phyloP scores from a whole-genome alignment of 2,888 invertebrate genomes.

The Tridacna gigas region DNA sequence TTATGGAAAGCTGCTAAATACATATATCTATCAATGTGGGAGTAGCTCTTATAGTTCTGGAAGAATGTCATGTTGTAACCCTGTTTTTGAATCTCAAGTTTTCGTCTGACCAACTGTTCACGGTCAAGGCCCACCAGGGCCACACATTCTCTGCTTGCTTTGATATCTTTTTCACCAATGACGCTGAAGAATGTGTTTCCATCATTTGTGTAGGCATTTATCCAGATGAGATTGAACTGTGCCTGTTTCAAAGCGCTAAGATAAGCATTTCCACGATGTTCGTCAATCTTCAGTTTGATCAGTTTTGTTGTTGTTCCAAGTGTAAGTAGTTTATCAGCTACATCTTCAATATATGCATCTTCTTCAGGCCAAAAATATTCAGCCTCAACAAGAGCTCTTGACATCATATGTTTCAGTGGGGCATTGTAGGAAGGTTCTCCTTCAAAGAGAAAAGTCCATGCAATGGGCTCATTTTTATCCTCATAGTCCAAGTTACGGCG shows the following conservation, averaged over 20 bases:
- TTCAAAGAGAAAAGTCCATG: slow-evolving; percentile 75
- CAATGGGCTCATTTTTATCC: slow-evolving; percentile 53
- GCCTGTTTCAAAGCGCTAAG: slow-evolving; percentile 73
- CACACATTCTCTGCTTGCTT: slow-evolving; percentile 66
- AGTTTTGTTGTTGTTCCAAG: slow-evolving; percentile 62
- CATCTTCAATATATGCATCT: slow-evolving; percentile 71
- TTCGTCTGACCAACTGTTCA: slow-evolving; percentile 68
- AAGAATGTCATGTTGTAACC: slow-evolving; percentile 79
- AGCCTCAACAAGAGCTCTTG: slow-evolving; percentile 67
- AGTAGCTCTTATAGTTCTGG: slow-evolving; percentile 78
- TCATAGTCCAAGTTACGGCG: slow-evolving; percentile 39
- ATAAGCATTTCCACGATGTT: slow-evolving; percentile 79
- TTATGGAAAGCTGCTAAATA: slow-evolving; percentile 78
- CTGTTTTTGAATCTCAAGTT: slow-evolving; percentile 69
- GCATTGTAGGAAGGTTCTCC: slow-evolving; percentile 65
- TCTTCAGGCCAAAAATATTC: slow-evolving; percentile 64
- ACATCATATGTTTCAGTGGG: slow-evolving; percentile 71
- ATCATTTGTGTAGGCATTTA: slow-evolving; percentile 74
- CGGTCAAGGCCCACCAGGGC: slow-evolving; percentile 74
- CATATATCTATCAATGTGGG: slow-evolving; percentile 68
- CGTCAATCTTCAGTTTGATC: slow-evolving; percentile 74
- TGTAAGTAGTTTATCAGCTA: slow-evolving; percentile 72
- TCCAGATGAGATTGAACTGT: slow-evolving; percentile 76
- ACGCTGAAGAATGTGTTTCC: slow-evolving; percentile 74
- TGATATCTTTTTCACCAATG: slow-evolving; percentile 66